Evolutionary conservation across 92 coral and sea anemone species (phyloP).

Genomic region (Heteractis magnifica): DNA sequence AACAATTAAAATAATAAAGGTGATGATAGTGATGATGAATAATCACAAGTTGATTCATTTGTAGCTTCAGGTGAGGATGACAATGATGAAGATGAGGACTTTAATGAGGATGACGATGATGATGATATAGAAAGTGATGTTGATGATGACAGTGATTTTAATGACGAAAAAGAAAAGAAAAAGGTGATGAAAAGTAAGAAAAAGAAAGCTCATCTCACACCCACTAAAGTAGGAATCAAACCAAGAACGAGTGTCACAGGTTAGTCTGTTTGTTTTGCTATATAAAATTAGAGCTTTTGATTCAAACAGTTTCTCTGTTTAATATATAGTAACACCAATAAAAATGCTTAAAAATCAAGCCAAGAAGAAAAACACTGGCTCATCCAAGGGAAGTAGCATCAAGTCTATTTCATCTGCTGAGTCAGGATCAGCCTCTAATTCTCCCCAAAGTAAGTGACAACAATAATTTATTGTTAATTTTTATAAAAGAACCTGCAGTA

Average conservation of each 20-base stretch:
- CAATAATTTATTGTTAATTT: neutral
- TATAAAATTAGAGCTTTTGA: neutral
- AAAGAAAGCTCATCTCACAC: slow-evolving; percentile 39
- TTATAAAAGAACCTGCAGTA: too few species aligned
- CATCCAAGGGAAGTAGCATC: slow-evolving; percentile 61
- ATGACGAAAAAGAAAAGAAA: slow-evolving; percentile 22
- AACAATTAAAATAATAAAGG: too few species aligned
- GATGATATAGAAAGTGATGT: slow-evolving; percentile 10
- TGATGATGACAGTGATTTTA: slow-evolving; percentile 68
- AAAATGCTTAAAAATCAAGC: slow-evolving; percentile 73
- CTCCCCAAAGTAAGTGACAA: slow-evolving; percentile 71
- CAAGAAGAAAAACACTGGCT: slow-evolving; percentile 40
- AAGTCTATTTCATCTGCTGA: slow-evolving; percentile 54
- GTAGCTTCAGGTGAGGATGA: too few species aligned
- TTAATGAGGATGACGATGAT: neutral
- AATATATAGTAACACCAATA: slow-evolving; percentile 63
- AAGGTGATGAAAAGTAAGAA: slow-evolving; percentile 20
- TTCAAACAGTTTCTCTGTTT: neutral
- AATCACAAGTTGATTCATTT: too few species aligned
- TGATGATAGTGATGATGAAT: too few species aligned
- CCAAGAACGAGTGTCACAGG: slow-evolving; percentile 87
- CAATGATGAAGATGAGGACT: too few species aligned
- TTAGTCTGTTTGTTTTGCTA: slow-evolving; percentile 3
- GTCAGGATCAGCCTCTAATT: slow-evolving; percentile 85
- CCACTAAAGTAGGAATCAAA: slow-evolving; percentile 56